Base-by-base conservation (phyloP, 2,797 vertebrate genomes). In the Furcifer pardalis region DNA sequence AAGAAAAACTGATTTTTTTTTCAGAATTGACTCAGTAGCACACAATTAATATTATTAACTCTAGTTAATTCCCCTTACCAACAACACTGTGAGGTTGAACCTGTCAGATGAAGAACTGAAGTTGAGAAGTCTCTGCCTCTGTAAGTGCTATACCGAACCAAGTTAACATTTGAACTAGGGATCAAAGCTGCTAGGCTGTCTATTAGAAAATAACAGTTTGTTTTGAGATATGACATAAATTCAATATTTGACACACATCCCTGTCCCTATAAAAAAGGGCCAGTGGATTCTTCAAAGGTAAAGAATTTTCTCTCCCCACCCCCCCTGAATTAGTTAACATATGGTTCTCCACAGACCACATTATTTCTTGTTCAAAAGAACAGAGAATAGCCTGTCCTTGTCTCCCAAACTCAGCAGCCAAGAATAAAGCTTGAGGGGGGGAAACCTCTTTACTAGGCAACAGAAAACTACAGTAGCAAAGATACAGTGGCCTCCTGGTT, bases 361-460 rank as follows among this genome's bases (percentile, higher is more conserved):
- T 32, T 60, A n/a, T 60, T 75, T 84, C 23, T 27, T 60, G 81
- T 68, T 35, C 42, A 49, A 79, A 71, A 59, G 40, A 66, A 40
- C 2, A 12, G 12, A 52, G 69, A 35, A 81, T 30, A 21, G 84
- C 32, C 86, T 85, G 35, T 49, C 82, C 56, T 71, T 77, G 12
- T 49, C 69, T 23, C 81, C 81, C 23, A 63, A 79, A 81, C 40
- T 73, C 77, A 79, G 30, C 49, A 84, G 56, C 25, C 8, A 0
- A 0, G 21, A n/a, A 32, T 15, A 91, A 91, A 90, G 84, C 3
- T 37, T 88, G 72, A 86, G 62, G 35, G 35, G 19, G 37, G 12
- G 88, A 84, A 69, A 84, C 80, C 10, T n/a, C 2, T 77, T 86
- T 62, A 86, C 62, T 86, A 88, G 87, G 72, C 78, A 88, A 88